Evolutionary conservation across 2,113 vertebrate genomes (phyloP).

Genomic region (Suncus etruscus): DNA sequence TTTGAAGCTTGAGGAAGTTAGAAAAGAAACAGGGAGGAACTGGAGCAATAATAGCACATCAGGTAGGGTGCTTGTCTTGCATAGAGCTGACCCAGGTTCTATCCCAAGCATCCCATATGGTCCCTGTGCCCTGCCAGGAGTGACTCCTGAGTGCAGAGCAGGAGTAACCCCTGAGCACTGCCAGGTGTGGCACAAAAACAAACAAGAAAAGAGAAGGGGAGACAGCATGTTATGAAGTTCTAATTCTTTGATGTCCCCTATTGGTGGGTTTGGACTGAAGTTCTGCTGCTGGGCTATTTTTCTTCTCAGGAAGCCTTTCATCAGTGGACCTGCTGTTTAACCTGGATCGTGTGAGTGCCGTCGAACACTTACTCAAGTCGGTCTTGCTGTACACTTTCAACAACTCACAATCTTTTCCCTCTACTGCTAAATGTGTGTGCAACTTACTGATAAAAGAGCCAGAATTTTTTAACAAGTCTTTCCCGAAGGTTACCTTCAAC

Average conservation of each 20-base stretch:
- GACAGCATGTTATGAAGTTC: not conserved
- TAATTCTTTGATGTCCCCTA: not conserved
- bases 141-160: too few relatives aligned
- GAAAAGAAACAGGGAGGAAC: too few relatives aligned
- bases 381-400: slow-evolving; percentile 93
- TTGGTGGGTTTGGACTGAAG: not conserved
- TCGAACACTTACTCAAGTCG: slow-evolving; percentile 93
- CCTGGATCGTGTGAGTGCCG: slow-evolving; percentile 90
- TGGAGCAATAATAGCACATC: too few relatives aligned
- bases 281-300: slow-evolving; percentile 48
- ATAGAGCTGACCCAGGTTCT: too few relatives aligned
- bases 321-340: slow-evolving; percentile 93
- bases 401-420: slow-evolving; percentile 77
- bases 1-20: not conserved
- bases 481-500: slow-evolving; percentile 86
- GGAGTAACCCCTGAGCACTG: too few relatives aligned
- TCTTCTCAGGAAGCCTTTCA: slow-evolving; percentile 85
- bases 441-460: slow-evolving; percentile 87
- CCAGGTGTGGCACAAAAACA: too few relatives aligned
- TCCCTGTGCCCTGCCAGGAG: too few relatives aligned
- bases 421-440: slow-evolving; percentile 85
- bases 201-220: not conserved
- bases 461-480: slow-evolving; percentile 76
- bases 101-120: too few relatives aligned
- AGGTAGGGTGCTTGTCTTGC: too few relatives aligned